Percentiles rank a stretch among this genome's conserved stretches.
Evolutionary conservation across 1,140 invertebrate genomes (phyloP).

Genomic region (Campoletis sonorensis): DNA sequence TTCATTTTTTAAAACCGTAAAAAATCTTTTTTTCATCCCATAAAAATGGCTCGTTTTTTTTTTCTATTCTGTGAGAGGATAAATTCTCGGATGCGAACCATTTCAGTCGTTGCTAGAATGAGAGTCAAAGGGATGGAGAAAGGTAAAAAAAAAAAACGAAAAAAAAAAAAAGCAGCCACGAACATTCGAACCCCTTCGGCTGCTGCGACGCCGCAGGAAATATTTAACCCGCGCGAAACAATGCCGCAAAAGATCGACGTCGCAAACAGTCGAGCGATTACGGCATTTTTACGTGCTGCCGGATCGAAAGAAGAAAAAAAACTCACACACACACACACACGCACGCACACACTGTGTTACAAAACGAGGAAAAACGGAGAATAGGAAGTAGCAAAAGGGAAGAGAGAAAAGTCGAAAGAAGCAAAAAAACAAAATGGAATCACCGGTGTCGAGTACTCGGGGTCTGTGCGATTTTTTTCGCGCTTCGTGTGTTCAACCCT

Average conservation of each 20-base stretch:
- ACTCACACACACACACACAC: no score
- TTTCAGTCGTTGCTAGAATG: background rate
- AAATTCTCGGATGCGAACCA: background rate
- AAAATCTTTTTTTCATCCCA: no score
- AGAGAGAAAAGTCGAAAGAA: background rate
- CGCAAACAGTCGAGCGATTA: conserved; percentile 22
- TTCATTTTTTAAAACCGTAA: no score
- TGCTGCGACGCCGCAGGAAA: background rate
- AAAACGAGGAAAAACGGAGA: background rate
- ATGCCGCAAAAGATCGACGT: conserved; percentile 19
- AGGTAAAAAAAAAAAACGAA: no score
- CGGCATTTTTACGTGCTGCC: conserved; percentile 6
- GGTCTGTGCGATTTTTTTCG: conserved; percentile 18
- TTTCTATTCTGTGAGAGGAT: no score
- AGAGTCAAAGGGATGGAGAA: background rate
- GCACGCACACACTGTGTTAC: no score
- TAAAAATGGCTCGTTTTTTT: no score
- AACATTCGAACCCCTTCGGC: background rate
- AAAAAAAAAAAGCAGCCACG: background rate
- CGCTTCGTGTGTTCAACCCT: background rate
- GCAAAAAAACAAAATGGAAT: background rate
- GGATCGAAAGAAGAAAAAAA: conserved; percentile 21
- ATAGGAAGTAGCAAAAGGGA: background rate
- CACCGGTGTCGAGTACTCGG: background rate
- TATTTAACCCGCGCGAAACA: conserved; percentile 18